Percentiles rank a stretch among this genome's conserved stretches.
phyloP scores from a whole-genome alignment of 1,140 invertebrate species.

The Episyrphus balteatus region DNA sequence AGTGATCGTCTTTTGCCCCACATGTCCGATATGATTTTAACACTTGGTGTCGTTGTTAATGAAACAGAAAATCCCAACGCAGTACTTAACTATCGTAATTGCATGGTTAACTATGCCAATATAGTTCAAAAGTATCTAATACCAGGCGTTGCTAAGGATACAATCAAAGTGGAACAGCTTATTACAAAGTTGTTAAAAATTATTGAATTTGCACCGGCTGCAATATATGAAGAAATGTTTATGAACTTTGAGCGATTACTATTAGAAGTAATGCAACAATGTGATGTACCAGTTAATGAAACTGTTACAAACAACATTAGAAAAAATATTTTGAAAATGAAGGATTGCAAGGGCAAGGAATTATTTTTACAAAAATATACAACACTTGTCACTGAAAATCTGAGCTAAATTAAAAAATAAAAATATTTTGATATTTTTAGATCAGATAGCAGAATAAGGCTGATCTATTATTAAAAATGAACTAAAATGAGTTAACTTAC shows the following conservation, averaged over 20 bases:
- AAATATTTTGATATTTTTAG: no score
- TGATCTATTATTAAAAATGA: no score
- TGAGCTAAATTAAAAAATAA: no score
- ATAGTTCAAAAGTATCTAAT: conserved; percentile 1
- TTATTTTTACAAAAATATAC: conserved; percentile 3
- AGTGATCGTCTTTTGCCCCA: conserved; percentile 8
- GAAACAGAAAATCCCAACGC: conserved; percentile 8
- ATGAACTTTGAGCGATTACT: conserved; percentile 5
- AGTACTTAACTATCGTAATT: conserved; percentile 1
- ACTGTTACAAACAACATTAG: conserved; percentile 1
- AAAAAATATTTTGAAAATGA: conserved; percentile 6
- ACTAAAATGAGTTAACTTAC: no score
- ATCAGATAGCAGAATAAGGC: no score
- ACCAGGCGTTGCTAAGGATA: neutral
- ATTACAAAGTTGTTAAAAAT: conserved; percentile 4
- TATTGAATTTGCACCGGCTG: conserved; percentile 6
- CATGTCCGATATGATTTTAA: conserved; percentile 8
- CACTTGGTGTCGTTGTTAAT: conserved; percentile 6
- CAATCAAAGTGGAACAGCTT: neutral
- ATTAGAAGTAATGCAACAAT: conserved; percentile 6
- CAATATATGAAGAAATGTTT: conserved; percentile 10
- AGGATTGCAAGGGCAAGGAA: conserved; percentile 9
- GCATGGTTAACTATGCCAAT: conserved; percentile 4
- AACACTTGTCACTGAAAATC: neutral
- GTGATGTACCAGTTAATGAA: conserved; percentile 4